These are phyloP conservation scores for Falco cherrug DNA, from an alignment of 2,797 vertebrate species.

Conservation along the genomic window DNA sequence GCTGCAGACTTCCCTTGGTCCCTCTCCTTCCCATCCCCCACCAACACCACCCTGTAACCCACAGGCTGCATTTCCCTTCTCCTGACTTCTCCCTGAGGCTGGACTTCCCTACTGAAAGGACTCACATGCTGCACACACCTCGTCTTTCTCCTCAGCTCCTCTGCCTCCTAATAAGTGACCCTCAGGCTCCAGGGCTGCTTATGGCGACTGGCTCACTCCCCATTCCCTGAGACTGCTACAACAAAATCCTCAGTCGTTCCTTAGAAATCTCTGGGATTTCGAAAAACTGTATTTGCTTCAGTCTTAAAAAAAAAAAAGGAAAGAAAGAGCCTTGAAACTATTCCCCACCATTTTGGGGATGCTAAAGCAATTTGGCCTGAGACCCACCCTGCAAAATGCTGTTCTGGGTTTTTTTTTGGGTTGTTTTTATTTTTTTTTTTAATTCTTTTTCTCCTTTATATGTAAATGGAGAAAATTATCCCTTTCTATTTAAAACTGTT, in stretches of 20 bases:
- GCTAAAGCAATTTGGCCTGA: not conserved
- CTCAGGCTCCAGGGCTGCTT: not conserved
- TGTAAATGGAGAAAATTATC: not conserved
- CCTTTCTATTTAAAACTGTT: not conserved
- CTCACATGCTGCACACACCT: not conserved
- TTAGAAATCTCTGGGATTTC: not conserved
- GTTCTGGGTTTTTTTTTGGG: too few species aligned
- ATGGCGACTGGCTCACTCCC: not conserved
- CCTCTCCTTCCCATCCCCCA: not conserved
- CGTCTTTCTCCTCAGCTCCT: not conserved
- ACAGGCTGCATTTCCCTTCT: not conserved
- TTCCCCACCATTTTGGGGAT: not conserved
- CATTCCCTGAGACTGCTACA: not conserved
- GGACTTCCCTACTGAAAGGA: not conserved
- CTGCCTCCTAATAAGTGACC: accelerated
- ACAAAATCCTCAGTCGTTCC: not conserved
- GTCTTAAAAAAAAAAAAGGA: not conserved
- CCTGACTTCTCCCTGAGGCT: not conserved
- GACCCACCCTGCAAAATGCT: not conserved
- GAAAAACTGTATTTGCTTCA: not conserved
- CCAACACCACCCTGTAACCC: not conserved
- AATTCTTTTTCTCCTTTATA: not conserved
- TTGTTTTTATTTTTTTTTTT: not conserved
- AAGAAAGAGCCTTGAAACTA: not conserved
- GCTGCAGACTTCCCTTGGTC: accelerated